Percentiles rank a stretch among this genome's conserved stretches.
phyloP scores from a whole-genome alignment of 2,888 invertebrate genomes.

The Cantharis flavilabris region DNA sequence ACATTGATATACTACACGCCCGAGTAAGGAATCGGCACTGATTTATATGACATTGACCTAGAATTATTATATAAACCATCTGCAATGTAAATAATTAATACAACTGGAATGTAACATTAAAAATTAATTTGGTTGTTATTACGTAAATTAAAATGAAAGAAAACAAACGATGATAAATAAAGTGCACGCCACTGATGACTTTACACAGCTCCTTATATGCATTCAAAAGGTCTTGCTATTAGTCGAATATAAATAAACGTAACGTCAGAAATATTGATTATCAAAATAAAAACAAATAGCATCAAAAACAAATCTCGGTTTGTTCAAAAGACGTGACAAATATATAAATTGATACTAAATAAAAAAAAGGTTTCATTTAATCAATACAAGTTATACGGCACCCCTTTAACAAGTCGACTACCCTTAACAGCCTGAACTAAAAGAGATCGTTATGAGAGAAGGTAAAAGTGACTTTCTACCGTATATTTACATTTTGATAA shows the following conservation, averaged over 20 bases:
- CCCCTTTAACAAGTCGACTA: slow-evolving; percentile 8
- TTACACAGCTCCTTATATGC: slow-evolving; percentile 9
- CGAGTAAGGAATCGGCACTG: neutral
- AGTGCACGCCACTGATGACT: slow-evolving; percentile 18
- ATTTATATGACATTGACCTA: slow-evolving; percentile 1
- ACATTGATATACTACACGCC: neutral
- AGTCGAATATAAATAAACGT: slow-evolving; percentile 49
- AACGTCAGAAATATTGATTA: slow-evolving; percentile 52
- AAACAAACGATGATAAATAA: neutral
- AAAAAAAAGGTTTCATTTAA: slow-evolving; percentile 6
- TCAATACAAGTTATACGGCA: slow-evolving; percentile 11
- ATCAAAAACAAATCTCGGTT: slow-evolving; percentile 7
- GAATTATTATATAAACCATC: neutral
- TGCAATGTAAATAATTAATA: neutral
- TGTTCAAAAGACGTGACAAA: neutral
- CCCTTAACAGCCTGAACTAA: slow-evolving; percentile 4
- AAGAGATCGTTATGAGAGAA: neutral
- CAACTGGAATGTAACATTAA: neutral
- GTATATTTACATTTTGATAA: neutral
- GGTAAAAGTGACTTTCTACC: neutral
- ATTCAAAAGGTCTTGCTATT: slow-evolving; percentile 43
- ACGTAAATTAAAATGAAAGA: neutral
- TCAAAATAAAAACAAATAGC: slow-evolving; percentile 32
- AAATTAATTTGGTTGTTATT: neutral
- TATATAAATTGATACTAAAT: neutral